Evolutionary conservation across 1,140 invertebrate species (phyloP).

Genomic region (Dreissena polymorpha): DNA sequence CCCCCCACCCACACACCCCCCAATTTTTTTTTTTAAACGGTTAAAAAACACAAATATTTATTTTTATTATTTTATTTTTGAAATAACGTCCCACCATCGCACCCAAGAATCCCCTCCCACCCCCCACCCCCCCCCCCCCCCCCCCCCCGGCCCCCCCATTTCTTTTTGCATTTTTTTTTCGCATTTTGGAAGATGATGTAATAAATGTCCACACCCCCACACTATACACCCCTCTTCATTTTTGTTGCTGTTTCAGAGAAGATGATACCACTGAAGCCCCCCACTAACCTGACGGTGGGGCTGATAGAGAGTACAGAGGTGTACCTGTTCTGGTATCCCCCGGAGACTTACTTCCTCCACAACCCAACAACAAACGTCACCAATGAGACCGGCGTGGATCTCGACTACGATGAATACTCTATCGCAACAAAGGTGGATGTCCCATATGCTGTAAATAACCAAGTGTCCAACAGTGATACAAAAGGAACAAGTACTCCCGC

Average conservation of each 20-base stretch:
- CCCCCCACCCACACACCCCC: no score
- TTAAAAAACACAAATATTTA: no score
- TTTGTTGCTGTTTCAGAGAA: constrained; percentile 40
- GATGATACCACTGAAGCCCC: constrained; percentile 39
- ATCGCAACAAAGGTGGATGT: neutral
- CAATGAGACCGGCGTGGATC: neutral
- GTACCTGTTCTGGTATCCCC: constrained; percentile 40
- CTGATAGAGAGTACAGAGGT: neutral
- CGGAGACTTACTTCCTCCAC: constrained; percentile 22
- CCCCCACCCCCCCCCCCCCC: no score
- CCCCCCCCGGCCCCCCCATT: no score
- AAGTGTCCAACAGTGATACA: neutral
- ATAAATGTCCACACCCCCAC: no score
- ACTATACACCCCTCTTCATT: neutral
- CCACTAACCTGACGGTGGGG: constrained; percentile 32
- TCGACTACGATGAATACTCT: neutral
- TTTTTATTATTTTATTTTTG: no score
- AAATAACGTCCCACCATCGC: no score
- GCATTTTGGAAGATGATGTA: no score
- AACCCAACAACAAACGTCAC: neutral
- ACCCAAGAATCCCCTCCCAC: no score
- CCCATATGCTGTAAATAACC: neutral
- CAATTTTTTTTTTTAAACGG: no score
- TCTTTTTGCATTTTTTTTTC: no score
- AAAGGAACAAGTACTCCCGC: neutral